Conservation (phyloP, 2,888 invertebrate genomes). For the Aradus depressus region DNA sequence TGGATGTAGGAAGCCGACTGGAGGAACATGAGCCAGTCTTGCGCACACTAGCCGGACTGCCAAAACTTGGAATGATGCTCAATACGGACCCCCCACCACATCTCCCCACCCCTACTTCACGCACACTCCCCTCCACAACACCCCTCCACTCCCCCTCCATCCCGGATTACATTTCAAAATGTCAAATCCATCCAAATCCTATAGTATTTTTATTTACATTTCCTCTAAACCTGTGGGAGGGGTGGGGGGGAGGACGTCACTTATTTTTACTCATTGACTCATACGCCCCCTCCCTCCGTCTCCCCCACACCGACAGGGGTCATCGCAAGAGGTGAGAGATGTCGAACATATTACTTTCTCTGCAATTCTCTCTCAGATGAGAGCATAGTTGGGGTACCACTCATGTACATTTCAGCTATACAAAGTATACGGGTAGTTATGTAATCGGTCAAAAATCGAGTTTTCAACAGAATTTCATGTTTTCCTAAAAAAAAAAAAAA, state of each 20-base stretch:
- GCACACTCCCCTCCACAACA: conserved; percentile 22
- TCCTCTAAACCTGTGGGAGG: conserved; percentile 3
- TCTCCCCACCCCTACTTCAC: conserved; percentile 27
- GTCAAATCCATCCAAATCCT: conserved; percentile 13
- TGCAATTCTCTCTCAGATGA: no score
- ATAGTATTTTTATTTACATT: conserved; percentile 18
- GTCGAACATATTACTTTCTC: no score
- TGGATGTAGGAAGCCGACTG: conserved; percentile 2
- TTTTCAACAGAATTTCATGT: no score
- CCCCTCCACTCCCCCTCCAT: conserved; percentile 9
- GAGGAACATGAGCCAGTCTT: conserved; percentile 19
- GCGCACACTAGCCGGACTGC: conserved; percentile 30
- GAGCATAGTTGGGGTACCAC: no score
- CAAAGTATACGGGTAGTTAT: no score
- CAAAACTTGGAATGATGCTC: conserved; percentile 31
- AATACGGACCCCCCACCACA: conserved; percentile 30
- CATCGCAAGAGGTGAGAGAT: no score
- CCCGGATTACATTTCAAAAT: conserved; percentile 17
- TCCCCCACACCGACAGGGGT: no score
- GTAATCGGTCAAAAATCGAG: no score
- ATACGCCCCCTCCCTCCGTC: background rate
- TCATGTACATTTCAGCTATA: no score
- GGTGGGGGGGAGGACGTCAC: no score
- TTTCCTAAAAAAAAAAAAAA: no score
- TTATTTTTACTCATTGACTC: conserved; percentile 16